Percentiles rank a stretch among this genome's conserved stretches.
These are phyloP conservation scores for Motacilla alba DNA, from an alignment of 2,113 vertebrate species.

Conservation along the genomic window DNA sequence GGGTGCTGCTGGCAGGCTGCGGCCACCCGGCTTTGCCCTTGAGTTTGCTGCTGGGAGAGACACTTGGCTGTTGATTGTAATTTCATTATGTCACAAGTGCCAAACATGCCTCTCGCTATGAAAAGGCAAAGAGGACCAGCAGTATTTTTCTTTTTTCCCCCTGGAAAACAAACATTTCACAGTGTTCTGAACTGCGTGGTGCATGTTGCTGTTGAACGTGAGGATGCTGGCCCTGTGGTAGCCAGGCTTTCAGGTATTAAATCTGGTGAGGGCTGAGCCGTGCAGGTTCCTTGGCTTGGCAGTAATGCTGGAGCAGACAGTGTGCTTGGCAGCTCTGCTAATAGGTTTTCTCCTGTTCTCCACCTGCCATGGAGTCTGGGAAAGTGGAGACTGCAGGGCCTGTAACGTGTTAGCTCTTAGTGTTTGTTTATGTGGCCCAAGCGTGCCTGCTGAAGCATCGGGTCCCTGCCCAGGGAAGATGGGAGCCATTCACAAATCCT, in stretches of 20 bases:
- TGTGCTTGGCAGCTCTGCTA: neutral
- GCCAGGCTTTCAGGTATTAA: neutral
- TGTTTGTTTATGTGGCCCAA: neutral
- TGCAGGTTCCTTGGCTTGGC: fast-evolving
- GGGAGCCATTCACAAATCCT: neutral
- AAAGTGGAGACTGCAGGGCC: neutral
- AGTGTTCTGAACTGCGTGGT: neutral
- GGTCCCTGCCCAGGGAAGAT: neutral
- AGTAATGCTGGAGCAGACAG: neutral
- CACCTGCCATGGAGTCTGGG: fast-evolving
- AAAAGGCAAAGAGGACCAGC: conserved; percentile 37
- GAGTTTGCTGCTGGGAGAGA: conserved; percentile 20
- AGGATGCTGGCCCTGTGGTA: neutral
- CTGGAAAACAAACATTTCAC: neutral
- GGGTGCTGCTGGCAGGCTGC: neutral
- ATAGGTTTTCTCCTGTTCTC: neutral
- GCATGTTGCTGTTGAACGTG: neutral
- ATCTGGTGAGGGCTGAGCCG: neutral
- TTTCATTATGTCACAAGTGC: conserved; percentile 42
- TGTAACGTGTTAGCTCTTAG: neutral
- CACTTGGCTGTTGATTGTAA: conserved; percentile 24
- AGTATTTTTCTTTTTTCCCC: neutral
- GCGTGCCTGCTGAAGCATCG: fast-evolving
- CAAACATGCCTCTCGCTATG: conserved; percentile 6
- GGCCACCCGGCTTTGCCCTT: neutral